Evolutionary conservation across 2,113 vertebrate genomes (phyloP).

Genomic region (Tinamus guttatus): DNA sequence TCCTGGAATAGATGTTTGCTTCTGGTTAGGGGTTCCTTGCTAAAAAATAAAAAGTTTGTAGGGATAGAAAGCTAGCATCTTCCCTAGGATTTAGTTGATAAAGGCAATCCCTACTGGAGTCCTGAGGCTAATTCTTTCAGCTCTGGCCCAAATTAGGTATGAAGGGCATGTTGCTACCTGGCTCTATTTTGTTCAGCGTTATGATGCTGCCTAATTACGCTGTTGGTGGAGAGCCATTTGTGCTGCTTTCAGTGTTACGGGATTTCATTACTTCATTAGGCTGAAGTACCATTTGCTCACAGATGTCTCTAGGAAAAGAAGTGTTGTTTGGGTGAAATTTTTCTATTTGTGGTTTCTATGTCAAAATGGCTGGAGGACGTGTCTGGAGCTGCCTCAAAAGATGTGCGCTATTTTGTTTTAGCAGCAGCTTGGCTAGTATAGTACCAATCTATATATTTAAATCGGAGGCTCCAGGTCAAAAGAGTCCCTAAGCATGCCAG

Average conservation of each 20-base stretch:
- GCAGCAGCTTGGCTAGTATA: not conserved
- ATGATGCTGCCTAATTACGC: not conserved
- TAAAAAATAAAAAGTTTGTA: not conserved
- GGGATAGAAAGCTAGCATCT: not conserved
- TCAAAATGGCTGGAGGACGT: constrained; percentile 16
- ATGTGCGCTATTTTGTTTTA: not conserved
- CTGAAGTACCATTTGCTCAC: constrained; percentile 45
- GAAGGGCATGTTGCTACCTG: not conserved
- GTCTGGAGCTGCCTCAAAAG: not conserved
- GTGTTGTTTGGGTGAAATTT: constrained; percentile 29
- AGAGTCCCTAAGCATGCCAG: not conserved
- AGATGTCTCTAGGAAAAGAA: constrained; percentile 39
- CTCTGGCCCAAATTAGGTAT: not conserved
- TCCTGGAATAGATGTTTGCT: not conserved
- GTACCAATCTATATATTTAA: constrained; percentile 16
- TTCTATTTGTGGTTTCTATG: constrained; percentile 31
- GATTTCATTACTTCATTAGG: constrained; percentile 60
- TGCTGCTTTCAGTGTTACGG: not conserved
- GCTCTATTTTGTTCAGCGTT: not conserved
- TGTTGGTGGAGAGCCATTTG: not conserved
- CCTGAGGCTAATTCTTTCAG: not conserved
- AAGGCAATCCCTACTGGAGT: not conserved
- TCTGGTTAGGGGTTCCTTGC: not conserved
- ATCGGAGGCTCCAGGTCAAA: not conserved
- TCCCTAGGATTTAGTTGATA: not conserved